Evolutionary conservation across 1,140 invertebrate species (phyloP).

Genomic region (Atta texana): DNA sequence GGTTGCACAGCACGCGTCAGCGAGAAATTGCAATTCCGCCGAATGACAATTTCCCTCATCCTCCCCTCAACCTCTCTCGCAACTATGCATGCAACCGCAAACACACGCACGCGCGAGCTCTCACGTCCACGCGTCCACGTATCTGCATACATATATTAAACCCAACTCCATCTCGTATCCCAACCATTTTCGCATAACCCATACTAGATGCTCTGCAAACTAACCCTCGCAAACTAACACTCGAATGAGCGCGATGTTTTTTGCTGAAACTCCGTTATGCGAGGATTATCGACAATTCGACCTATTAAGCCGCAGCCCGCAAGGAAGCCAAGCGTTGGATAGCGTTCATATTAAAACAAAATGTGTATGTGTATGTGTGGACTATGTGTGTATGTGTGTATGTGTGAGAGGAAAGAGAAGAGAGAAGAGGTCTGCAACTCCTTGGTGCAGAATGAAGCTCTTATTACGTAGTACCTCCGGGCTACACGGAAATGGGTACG

Average conservation of each 20-base stretch:
- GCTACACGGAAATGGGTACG: slow-evolving; percentile 62
- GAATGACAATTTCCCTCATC: slow-evolving; percentile 77
- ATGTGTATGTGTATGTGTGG: neutral
- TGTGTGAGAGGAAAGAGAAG: neutral
- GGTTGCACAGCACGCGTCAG: slow-evolving; percentile 79
- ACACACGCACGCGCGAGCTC: slow-evolving; percentile 18
- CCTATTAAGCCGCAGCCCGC: slow-evolving; percentile 65
- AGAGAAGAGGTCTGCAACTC: slow-evolving; percentile 14
- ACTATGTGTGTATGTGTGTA: neutral
- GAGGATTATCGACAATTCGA: slow-evolving; percentile 76
- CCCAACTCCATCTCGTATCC: neutral
- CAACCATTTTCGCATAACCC: slow-evolving; percentile 20
- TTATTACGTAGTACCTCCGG: slow-evolving; percentile 71
- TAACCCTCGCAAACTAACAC: slow-evolving; percentile 24
- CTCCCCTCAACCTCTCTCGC: slow-evolving; percentile 21
- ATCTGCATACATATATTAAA: slow-evolving; percentile 20
- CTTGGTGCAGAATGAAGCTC: slow-evolving; percentile 68
- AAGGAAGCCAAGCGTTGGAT: slow-evolving; percentile 62
- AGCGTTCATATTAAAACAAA: slow-evolving; percentile 69
- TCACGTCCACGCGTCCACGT: slow-evolving; percentile 2
- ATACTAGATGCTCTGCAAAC: slow-evolving; percentile 24
- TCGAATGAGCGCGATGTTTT: slow-evolving; percentile 47
- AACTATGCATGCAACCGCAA: slow-evolving; percentile 31
- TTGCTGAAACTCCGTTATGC: slow-evolving; percentile 71
- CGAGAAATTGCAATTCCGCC: slow-evolving; percentile 82